Evolutionary conservation across 1,140 invertebrate genomes (phyloP).

Genomic region (Zaprionus tsacasi): DNA sequence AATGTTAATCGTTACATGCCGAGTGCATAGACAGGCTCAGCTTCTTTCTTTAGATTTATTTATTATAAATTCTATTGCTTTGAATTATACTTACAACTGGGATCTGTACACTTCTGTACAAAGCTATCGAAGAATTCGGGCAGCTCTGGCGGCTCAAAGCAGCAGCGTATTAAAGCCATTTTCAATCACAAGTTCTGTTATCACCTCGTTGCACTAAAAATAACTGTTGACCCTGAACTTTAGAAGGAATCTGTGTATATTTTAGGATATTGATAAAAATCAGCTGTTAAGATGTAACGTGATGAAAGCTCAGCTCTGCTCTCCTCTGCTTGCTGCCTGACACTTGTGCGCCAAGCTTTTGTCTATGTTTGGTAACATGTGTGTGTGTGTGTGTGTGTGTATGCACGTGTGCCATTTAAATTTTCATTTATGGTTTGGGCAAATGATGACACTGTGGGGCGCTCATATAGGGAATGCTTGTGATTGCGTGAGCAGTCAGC

Average conservation of each 20-base stretch:
- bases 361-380: neutral
- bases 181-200: constrained; percentile 13
- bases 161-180: constrained; percentile 91
- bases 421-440: constrained; percentile 31
- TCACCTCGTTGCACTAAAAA: constrained; percentile 10
- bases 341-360: constrained; percentile 46
- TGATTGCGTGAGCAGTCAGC: constrained; percentile 29
- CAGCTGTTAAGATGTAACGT: constrained; percentile 62
- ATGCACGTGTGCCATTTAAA: constrained; percentile 7
- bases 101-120: constrained; percentile 91
- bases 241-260: constrained; percentile 11
- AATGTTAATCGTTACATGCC: neutral
- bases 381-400: constrained; percentile 10
- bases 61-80: neutral
- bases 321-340: constrained; percentile 11
- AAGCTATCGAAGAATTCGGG: constrained; percentile 90
- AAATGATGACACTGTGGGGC: constrained; percentile 34
- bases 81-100: constrained; percentile 89
- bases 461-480: constrained; percentile 24
- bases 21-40: neutral
- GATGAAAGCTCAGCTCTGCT: constrained; percentile 41
- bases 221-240: constrained; percentile 63
- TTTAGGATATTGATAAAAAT: constrained; percentile 44
- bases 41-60: neutral
- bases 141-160: constrained; percentile 89